Base-by-base conservation (phyloP, 2,888 invertebrate species). In the Zygothrica quintamaculata region DNA sequence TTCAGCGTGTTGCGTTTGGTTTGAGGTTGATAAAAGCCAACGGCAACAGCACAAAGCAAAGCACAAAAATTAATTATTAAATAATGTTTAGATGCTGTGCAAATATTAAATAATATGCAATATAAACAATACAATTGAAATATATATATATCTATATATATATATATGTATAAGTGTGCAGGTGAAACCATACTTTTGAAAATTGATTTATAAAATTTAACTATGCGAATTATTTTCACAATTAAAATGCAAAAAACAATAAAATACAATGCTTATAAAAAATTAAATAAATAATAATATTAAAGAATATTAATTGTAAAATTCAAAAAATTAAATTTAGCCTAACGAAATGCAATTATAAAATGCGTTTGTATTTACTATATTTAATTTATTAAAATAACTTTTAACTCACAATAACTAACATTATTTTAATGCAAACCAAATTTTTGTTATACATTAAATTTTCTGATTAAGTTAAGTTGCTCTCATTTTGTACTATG, bases 41-140 rank as follows among this genome's bases (percentile, higher is more conserved):
- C 56, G 79, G 79, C 84, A 59, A 43, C 50, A 60, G 50, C 48
- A 60, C 65, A 86, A 82, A 73, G 69, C 60, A 71, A 65, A 84
- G 50, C 67, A 57, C 65, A 65, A 68, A 86, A 77, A 84, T 80
- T 81, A 87, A 86, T 80, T 71, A 80, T 87, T 68, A 65, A 86
- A 74, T 42, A 48, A 64, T 65, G 53, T 75, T 22, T 77, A 33
- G 48, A 62, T 62, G 58, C 44, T 60, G 52, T 46, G 51, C 46
- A 64, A 72, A 61, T 44, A 25, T 46, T 58, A 76, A 84, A 79
- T 56, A 58, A 73, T 56, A 70, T 56, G 57, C 42, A 58, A 60
- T 60, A 44, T 40, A 47, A 57, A 61, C 62, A 64, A 58, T 43
- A 47, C 13, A 64, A 57, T 40, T 26, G 59, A 36, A 36, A 31